phyloP scores from a whole-genome alignment of 1,140 invertebrate species.

The Pemphigus obesinymphae region DNA sequence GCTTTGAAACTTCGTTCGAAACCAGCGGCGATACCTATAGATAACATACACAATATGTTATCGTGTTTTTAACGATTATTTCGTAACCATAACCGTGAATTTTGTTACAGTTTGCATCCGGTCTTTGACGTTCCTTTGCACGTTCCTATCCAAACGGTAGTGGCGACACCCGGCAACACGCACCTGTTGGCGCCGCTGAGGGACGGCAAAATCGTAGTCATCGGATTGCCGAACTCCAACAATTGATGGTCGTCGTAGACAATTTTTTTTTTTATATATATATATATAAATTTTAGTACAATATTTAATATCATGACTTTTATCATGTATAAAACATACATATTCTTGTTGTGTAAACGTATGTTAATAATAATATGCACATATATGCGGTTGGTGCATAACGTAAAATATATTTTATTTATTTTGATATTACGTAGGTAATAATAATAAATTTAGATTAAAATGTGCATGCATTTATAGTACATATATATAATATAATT shows the following conservation, averaged over 20 bases:
- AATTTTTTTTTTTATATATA: neutral
- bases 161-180: slow-evolving; percentile 58
- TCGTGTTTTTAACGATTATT: no score
- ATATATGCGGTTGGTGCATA: no score
- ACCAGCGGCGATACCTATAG: no score
- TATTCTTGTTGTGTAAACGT: neutral
- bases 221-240: slow-evolving; percentile 47
- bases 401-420: no score
- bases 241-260: neutral
- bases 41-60: no score
- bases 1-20: no score
- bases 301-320: neutral
- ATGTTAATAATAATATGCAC: no score
- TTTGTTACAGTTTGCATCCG: slow-evolving; percentile 52
- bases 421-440: neutral
- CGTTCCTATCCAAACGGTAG: slow-evolving; percentile 58
- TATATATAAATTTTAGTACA: neutral
- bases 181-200: slow-evolving; percentile 59
- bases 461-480: neutral
- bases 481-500: neutral
- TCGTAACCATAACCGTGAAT: no score
- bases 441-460: neutral
- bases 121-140: slow-evolving; percentile 57
- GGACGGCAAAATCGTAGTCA: slow-evolving; percentile 61
- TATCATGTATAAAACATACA: neutral